Conservation (phyloP, 2,888 invertebrate species). For the Ormyrus labotus region DNA sequence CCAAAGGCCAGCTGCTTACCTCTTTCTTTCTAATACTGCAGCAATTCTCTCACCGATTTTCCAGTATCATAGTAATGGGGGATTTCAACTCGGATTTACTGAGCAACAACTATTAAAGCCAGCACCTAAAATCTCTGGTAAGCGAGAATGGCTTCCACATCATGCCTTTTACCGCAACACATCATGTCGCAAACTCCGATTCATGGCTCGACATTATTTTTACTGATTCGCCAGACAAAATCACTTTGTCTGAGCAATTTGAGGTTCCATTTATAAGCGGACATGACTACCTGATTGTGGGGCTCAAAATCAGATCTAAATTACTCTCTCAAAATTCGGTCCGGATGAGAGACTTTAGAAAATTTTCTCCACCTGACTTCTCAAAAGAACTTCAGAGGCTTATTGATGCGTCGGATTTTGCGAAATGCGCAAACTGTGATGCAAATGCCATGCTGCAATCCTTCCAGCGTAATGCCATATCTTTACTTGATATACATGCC, state of each 20-base stretch:
- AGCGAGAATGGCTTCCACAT: not conserved
- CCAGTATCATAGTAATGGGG: not conserved
- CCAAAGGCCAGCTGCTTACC: not conserved
- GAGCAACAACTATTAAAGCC: not conserved
- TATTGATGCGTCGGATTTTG: no score
- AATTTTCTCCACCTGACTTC: not conserved
- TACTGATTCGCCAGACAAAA: not conserved
- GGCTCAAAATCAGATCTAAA: not conserved
- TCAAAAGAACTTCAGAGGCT: not conserved
- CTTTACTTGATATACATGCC: not conserved
- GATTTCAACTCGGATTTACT: not conserved
- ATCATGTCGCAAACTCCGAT: not conserved
- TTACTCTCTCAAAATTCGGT: not conserved
- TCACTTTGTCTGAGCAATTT: not conserved
- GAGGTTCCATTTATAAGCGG: not conserved
- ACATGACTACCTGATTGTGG: not conserved
- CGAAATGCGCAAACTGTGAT: no score
- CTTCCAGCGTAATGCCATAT: not conserved
- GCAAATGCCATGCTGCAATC: not conserved
- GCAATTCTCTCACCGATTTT: not conserved
- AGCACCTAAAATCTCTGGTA: not conserved
- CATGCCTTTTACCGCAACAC: not conserved
- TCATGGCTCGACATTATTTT: constrained; percentile 5
- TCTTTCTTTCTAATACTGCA: not conserved
- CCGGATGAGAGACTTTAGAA: not conserved